These are phyloP conservation scores for Merluccius polli DNA, from an alignment of 2,797 vertebrate genomes.

Conservation along the genomic window DNA sequence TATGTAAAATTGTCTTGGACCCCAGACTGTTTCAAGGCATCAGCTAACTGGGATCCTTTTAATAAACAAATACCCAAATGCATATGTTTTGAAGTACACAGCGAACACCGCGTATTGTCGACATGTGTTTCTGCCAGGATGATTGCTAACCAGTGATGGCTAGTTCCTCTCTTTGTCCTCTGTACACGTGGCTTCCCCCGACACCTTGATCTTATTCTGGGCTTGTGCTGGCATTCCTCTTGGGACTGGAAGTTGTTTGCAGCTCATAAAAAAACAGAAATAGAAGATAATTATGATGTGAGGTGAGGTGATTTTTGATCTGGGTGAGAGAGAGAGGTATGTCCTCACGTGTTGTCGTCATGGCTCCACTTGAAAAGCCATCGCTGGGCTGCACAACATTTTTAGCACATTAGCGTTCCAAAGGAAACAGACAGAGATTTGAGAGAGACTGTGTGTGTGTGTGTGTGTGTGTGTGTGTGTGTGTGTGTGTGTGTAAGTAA, in stretches of 20 bases:
- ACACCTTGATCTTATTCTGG: conserved; percentile 16
- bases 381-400: neutral
- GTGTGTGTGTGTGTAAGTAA: too few species aligned
- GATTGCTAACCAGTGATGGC: neutral
- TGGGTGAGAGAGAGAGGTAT: neutral
- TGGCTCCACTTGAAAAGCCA: neutral
- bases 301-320: neutral
- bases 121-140: neutral
- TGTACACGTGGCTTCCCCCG: neutral
- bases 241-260: conserved; percentile 31
- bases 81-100: neutral
- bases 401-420: neutral
- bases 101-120: neutral
- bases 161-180: neutral
- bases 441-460: neutral
- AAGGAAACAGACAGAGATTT: neutral
- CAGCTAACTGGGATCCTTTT: neutral
- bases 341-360: too few species aligned
- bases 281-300: conserved; percentile 21
- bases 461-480: too few species aligned
- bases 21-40: too few species aligned
- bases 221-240: conserved; percentile 38
- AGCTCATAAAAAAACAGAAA: conserved; percentile 46
- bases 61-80: neutral
- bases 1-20: too few species aligned